These are phyloP conservation scores for Clinocottus analis DNA, from an alignment of 2,113 vertebrate species.

Conservation along the genomic window DNA sequence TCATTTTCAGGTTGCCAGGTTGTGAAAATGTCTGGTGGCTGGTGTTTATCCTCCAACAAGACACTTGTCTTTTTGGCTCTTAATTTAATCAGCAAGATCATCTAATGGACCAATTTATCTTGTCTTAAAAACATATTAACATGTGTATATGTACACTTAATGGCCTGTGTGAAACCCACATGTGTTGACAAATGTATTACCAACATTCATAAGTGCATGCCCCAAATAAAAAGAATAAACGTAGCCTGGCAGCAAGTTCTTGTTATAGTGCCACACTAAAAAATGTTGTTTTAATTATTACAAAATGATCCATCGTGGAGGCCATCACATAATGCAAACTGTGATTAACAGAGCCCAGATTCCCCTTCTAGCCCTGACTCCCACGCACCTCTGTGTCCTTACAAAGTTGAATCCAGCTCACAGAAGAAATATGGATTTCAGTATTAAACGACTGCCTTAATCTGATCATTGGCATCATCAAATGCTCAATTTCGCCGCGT, in stretches of 20 bases:
- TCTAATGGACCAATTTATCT: not conserved
- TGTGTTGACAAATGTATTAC: not conserved
- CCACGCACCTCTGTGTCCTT: not conserved
- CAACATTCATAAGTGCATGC: no score
- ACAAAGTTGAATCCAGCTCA: conserved; percentile 9
- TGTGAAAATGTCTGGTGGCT: not conserved
- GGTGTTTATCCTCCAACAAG: not conserved
- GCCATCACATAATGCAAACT: conserved; percentile 2
- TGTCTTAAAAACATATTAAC: not conserved
- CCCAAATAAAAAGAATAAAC: not conserved
- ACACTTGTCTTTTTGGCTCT: not conserved
- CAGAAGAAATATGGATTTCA: conserved; percentile 33
- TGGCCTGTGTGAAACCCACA: not conserved
- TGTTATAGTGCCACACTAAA: no score
- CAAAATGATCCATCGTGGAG: not conserved
- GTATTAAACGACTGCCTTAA: conserved; percentile 33
- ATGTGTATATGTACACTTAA: not conserved
- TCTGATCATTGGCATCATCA: conserved; percentile 47
- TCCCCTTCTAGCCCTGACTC: not conserved
- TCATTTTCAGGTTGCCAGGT: not conserved
- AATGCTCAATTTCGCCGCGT: conserved; percentile 38
- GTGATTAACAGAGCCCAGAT: conserved; percentile 11
- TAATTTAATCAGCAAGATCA: not conserved
- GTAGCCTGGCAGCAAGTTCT: not conserved
- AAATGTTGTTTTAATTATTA: no score